Evolutionary conservation across 2,113 vertebrate genomes (phyloP), one percentile per base, ranked within the genome.

Genomic region (Bos javanicus): DNA sequence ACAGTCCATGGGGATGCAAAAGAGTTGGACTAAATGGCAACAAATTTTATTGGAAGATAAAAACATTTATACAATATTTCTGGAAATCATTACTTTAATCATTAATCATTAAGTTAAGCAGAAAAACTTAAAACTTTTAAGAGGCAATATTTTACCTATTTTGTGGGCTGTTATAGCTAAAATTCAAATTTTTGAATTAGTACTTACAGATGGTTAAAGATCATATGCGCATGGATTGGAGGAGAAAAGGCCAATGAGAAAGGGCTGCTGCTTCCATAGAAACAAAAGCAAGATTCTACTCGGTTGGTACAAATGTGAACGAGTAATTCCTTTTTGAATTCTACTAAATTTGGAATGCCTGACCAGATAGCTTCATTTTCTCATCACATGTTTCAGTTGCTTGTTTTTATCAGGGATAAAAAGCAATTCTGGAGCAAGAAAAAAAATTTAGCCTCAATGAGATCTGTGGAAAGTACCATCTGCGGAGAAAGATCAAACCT

Each of bases 31-130:
- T 76, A 43, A 43, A 43, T 4, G 36, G 43, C 71, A 43, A 76
- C 11, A 43, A 26, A 76, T 76, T 95, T 94, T 87, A 54, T 92
- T 90, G 91, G 59, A 95, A 90, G 94, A 50, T 54, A 46, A 62
- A 76, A 85, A 30, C 52, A n/a, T 15, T 90, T 92, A 74, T 90
- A 33, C 4, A 92, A 28, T 78, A 84, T 90, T 96, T 97, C 90
- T 98, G 71, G 85, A 98, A 97, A 92, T 76, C 21, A 97, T 87
- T 82, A 90, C 89, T 97, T 90, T 59, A 90, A 74, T 43, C 11
- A 23, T 52, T 23, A 81, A 80, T 33, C 8, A 81, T 81, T 57
- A 88, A 96, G 30, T 43, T 26, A 85, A 88, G 80, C 16, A 54
- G 62, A 87, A 96, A 94, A 60, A 76, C 46, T 43, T 43, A 43